A percentile compares a stretch with the other conserved stretches of the same genome.
These are phyloP conservation scores for Drosophila fulvimacula DNA, from an alignment of 2,888 invertebrate species.

Conservation along the genomic window DNA sequence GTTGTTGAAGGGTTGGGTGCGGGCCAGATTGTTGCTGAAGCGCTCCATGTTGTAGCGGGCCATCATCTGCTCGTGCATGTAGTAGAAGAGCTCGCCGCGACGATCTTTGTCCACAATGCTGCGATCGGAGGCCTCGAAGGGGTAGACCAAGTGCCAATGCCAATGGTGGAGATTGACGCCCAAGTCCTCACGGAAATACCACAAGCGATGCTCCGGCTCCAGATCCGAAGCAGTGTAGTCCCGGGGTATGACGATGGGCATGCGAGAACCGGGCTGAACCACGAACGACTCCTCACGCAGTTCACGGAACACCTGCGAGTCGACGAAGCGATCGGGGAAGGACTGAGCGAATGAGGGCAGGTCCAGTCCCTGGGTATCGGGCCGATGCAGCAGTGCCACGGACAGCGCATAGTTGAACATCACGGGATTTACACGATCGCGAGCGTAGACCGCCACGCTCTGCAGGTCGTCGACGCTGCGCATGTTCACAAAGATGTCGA, in stretches of 20 bases:
- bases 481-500: slow-evolving; percentile 90
- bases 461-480: slow-evolving; percentile 89
- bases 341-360: slow-evolving; percentile 88
- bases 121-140: slow-evolving; percentile 88
- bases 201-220: slow-evolving; percentile 90
- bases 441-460: slow-evolving; percentile 88
- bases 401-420: slow-evolving; percentile 92
- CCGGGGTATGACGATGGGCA: slow-evolving; percentile 87
- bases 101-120: slow-evolving; percentile 88
- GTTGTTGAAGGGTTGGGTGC: slow-evolving; percentile 88
- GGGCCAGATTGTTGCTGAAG: slow-evolving; percentile 89
- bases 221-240: slow-evolving; percentile 91
- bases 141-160: slow-evolving; percentile 89
- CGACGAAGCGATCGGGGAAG: slow-evolving; percentile 89
- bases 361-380: slow-evolving; percentile 87
- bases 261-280: slow-evolving; percentile 88
- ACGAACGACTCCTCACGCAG: slow-evolving; percentile 87
- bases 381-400: slow-evolving; percentile 89
- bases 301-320: slow-evolving; percentile 87
- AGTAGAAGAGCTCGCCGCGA: slow-evolving; percentile 92
- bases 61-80: slow-evolving; percentile 89
- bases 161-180: slow-evolving; percentile 86
- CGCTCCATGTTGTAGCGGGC: slow-evolving; percentile 91
- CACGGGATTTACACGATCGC: slow-evolving; percentile 91
- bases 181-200: slow-evolving; percentile 86